Evolutionary conservation across 2,888 invertebrate species (phyloP), one percentile per base, ranked within the genome.

Genomic region (Achlya flavicornis): DNA sequence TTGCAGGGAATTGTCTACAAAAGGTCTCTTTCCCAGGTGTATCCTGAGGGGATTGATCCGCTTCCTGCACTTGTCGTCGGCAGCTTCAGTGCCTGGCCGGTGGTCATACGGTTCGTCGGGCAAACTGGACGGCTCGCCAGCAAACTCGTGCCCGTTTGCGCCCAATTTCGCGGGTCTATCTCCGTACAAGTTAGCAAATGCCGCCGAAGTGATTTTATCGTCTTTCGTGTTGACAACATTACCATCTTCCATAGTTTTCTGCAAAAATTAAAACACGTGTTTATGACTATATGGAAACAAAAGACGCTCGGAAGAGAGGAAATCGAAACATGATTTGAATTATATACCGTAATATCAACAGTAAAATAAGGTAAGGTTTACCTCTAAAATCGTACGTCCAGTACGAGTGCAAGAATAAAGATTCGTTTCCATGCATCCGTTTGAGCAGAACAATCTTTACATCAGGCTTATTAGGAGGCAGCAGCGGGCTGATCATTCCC

Each of bases 221-320:
- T 93, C 92, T 84, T 88, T 91, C 76, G 87, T 84, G 79, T 86
- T 88, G 83, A 81, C 80, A 83, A 84, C 80, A 88, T 92, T 93
- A 92, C 93, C 92, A 93, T 94, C 94, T 90, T 94, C 94, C 94
- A 94, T 94, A 94, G 89, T 93, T 93, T 94, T 92, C 93, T 93
- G 92, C 65, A 93, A 93, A 87, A 86, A 83, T 74, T 79, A 77
- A 83, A 87, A 84, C 91, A 91, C 86, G 90, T 92, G 90, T 83
- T 88, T 84, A 83, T 83, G 83, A 87, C 80, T 85, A 80, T 72
- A 83, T 75, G 84, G 89, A 93, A 93, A 92, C 92, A 93, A 92
- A 92, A 93, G 93, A 92, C 91, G 84, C 88, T 88, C 90, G 88
- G 87, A 82, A 86, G 85, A 84, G 87, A 90, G 85, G 89, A 91